Evolutionary conservation across 2,888 invertebrate genomes (phyloP), one percentile per base, ranked within the genome.

Genomic region (Trachelus stipa): DNA sequence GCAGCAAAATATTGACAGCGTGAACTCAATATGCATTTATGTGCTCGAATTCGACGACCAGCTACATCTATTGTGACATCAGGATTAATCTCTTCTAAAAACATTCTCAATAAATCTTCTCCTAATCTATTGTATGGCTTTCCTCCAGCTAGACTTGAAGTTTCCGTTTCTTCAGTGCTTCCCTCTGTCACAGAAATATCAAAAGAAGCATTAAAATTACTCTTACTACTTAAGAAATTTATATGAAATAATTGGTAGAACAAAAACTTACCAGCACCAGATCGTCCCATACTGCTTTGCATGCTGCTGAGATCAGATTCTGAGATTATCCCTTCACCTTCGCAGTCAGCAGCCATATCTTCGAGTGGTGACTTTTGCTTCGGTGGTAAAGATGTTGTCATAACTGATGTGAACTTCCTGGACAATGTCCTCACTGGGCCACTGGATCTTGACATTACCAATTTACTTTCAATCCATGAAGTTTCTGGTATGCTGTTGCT

Each of bases 1-100:
- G 97, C 97, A 12, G 97, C 97, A 92, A 98, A 98, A 91, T 98
- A 98, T 89, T 97, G 97, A 89, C 98, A 98, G 77, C 98, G 93
- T 23, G 98, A 97, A 76, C 97, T 96, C 81, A 98, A 92, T 87
- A 98, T 97, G 90, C 98, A 98, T 91, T 97, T 97, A 90, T 98
- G 98, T 1, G 98, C 98, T 89, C 95, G 95, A 75, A 98, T 95
- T 76, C 96, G 94, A 75, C 96, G 94, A 0, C 97, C 97, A 71
- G 95, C 95, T 15, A 97, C 97, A 90, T 97, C 96, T 12, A 97
- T 95, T 9, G 95, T 94, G 73, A 97, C 97, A 89, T 98, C 98
- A 0, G 98, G 96, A 83, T 97, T 97, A 77, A 97, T 96, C 92
- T 97, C 97, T 88, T 97, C 97, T 81, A 97, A 91, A 90, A 98